Evolutionary conservation across 2,888 invertebrate genomes (phyloP), one percentile per base, ranked within the genome.

Genomic region (Lasioglossum vierecki): DNA sequence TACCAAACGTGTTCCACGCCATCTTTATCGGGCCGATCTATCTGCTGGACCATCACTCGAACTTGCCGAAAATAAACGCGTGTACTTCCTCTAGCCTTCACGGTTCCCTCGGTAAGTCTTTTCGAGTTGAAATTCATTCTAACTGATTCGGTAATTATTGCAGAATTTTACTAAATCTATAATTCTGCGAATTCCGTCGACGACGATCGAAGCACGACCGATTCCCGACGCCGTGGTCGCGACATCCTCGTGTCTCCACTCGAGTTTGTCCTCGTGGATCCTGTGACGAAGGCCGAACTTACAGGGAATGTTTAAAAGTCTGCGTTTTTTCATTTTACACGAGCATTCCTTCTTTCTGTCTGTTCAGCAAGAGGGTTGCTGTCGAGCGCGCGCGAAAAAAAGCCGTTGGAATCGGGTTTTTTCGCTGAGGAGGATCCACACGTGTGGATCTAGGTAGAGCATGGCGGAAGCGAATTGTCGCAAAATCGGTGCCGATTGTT

Each of bases 1-100:
- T 90, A 90, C 80, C 82, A 79, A 85, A 71, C 85, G 77, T 84
- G 71, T 60, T 44, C 79, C 84, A 85, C 39, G 68, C 22, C 68
- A 18, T 22, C 39, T 39, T 68, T 90, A 90, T 88, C 90, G 35
- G 72, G n/a, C 71, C 79, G 68, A 89, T 90, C 84, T 82, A 82
- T 88, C 88, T 76, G 79, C 76, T 76, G 44, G 49, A 41, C 68
- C 80, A 78, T 80, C 86, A 71, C 79, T 70, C 46, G 66, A 66
- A 82, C 81, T 80, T 39, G 68, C 77, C 77, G 73, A 82, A 84
- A 84, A 84, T 88, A 82, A 85, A 83, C 60, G 46, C 18, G 13
- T 5, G 35, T 18, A 35, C 46, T 44, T 18, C 39, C 41, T 9
- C 35, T 70, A 44, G n/a, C n/a, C n/a, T 35, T 0, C 9, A 8